phyloP scores from a whole-genome alignment of 2,113 vertebrate species.

The Cryptomyrus ogoouensis region DNA sequence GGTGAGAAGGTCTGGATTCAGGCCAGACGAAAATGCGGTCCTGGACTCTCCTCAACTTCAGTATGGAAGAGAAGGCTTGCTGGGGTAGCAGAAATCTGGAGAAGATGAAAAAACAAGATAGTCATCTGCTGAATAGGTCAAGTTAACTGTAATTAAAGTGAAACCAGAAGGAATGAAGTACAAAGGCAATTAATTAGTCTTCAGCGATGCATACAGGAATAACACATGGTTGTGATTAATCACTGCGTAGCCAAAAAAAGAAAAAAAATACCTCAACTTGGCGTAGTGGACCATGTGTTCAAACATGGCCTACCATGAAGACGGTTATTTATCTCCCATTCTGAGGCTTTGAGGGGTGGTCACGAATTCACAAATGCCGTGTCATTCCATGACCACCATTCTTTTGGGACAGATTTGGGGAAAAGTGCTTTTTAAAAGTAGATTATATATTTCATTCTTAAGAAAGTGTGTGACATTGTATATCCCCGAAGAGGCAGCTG shows the following conservation, averaged over 20 bases:
- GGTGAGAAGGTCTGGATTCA: background rate
- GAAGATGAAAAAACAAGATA: background rate
- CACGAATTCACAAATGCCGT: background rate
- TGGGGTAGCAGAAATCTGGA: background rate
- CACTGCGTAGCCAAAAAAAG: background rate
- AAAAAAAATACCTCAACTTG: background rate
- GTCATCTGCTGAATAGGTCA: conserved; percentile 1
- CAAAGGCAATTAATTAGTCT: background rate
- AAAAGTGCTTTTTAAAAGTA: background rate
- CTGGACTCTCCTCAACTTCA: background rate
- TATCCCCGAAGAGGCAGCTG: background rate
- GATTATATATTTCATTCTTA: background rate
- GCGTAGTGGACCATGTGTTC: background rate
- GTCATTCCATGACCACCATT: background rate
- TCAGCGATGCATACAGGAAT: background rate
- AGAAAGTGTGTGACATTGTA: background rate
- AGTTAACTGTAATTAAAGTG: background rate
- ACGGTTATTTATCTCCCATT: background rate
- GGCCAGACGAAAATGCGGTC: background rate
- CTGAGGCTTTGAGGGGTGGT: background rate
- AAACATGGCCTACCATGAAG: background rate
- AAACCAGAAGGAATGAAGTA: background rate
- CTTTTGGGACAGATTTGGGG: background rate
- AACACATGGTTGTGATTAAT: background rate
- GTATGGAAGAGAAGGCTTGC: background rate